Conservation (phyloP, 2,888 invertebrate species). For the Ophion obscuratus region DNA sequence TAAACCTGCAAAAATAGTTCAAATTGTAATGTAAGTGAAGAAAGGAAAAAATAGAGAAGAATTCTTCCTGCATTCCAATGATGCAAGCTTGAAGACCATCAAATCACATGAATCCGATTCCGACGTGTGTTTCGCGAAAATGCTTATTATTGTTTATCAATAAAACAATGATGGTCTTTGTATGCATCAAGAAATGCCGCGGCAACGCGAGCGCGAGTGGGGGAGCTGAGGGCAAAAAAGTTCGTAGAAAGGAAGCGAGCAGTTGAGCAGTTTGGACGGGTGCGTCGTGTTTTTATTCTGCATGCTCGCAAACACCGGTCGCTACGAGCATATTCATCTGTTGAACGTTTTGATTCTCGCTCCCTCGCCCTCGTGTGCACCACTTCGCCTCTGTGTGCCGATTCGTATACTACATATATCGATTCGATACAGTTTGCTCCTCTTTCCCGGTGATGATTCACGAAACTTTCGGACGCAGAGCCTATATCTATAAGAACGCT, state of each 20-base stretch:
- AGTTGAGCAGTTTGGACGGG: constrained; percentile 40
- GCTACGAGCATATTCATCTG: constrained; percentile 16
- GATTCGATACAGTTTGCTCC: constrained; percentile 27
- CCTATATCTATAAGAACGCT: background rate
- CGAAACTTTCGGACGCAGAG: constrained; percentile 6
- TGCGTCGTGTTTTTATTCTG: constrained; percentile 30
- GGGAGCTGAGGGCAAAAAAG: background rate
- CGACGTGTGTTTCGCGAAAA: too few species aligned
- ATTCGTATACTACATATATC: background rate
- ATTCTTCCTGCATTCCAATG: too few species aligned
- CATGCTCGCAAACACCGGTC: background rate
- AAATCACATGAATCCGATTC: too few species aligned
- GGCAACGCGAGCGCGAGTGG: background rate
- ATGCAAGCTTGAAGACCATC: too few species aligned
- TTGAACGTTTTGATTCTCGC: constrained; percentile 46
- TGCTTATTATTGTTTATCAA: background rate
- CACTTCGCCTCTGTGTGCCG: background rate
- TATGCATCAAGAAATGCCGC: background rate
- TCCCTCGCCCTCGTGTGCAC: constrained; percentile 4
- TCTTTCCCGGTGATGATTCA: constrained; percentile 41
- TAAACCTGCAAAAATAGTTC: too few species aligned
- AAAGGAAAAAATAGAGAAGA: too few species aligned
- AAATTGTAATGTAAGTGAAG: too few species aligned
- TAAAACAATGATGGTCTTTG: background rate
- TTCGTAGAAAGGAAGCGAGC: constrained; percentile 24